phyloP scores from a whole-genome alignment of 2,888 invertebrate genomes.

The Athalia cordata region DNA sequence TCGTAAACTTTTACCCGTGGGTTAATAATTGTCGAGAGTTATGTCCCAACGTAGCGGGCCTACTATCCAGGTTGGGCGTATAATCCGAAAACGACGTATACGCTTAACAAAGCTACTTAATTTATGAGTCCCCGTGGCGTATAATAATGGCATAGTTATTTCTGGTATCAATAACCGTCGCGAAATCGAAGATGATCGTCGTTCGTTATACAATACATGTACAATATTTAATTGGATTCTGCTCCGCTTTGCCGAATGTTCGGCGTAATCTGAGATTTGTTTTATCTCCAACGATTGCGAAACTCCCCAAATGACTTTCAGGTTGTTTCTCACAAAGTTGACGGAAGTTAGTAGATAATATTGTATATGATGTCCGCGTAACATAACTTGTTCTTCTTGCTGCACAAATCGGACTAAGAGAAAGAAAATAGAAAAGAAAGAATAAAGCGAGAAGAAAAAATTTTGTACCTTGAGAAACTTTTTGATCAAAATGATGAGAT shows the following conservation, averaged over 20 bases:
- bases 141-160: not conserved
- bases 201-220: not conserved
- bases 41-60: no score
- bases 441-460: not conserved
- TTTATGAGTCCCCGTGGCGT: not conserved
- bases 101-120: not conserved
- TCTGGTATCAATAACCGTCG: not conserved
- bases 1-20: no score
- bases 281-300: constrained; percentile 28
- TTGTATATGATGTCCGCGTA: constrained; percentile 22
- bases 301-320: constrained; percentile 27
- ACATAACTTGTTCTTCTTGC: constrained; percentile 20
- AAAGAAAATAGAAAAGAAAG: not conserved
- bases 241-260: not conserved
- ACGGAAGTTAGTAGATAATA: constrained; percentile 31
- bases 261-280: constrained; percentile 35
- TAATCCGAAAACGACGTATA: constrained; percentile 5
- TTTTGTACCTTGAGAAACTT: constrained; percentile 3
- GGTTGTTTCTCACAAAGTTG: constrained; percentile 30
- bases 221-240: constrained; percentile 19
- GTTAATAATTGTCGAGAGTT: no score
- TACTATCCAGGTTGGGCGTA: not conserved
- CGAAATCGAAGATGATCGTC: not conserved
- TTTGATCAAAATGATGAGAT: not conserved
- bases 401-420: no score